Base-by-base conservation (phyloP, 2,888 invertebrate species). In the Chloromyia formosa region DNA sequence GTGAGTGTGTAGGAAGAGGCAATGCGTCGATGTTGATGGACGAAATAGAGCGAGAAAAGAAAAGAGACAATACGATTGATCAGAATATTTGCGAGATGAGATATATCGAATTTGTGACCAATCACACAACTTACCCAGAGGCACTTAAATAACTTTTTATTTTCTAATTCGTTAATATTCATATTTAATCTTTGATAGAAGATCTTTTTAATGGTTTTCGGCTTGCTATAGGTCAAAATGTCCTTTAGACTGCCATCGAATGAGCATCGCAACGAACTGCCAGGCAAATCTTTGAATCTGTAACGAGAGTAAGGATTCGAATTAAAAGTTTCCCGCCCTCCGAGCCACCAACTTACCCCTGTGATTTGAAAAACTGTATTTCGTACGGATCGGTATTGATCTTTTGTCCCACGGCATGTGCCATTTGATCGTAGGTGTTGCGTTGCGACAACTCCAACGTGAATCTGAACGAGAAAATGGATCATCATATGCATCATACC, bases 151-250 rank as follows among this genome's bases (percentile, higher is more conserved):
- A 96, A 96, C 85, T 94, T 94, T 86, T 98, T 97, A 87, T 96
- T 96, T 85, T 98, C 98, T 87, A 99, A 89, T 88, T 98, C 98
- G 83, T 94, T 95, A 81, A 98, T 95, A 86, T 94, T 93, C 87
- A 98, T 96, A 85, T 95, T 96, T 85, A 99, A 90, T 87, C 95
- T 94, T 88, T 98, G 97, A 87, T 97, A 98, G 87, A 94, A 98
- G 82, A 98, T 92, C 87, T 96, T 97, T 87, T 94, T 96, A 81
- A 93, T 92, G 84, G 92, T 92, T 88, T 94, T 93, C 81, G 95
- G 94, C 88, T 97, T 97, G 84, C 92, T 91, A 86, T 92, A 93
- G 75, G 92, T 90, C 80, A 97, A 87, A 83, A 97, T 88, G 86
- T 97, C 97, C 87, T 95, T 96, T 76, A 97, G 88, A 78, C 92